phyloP scores from a whole-genome alignment of 1,140 invertebrate genomes.

The Prorops nasuta region DNA sequence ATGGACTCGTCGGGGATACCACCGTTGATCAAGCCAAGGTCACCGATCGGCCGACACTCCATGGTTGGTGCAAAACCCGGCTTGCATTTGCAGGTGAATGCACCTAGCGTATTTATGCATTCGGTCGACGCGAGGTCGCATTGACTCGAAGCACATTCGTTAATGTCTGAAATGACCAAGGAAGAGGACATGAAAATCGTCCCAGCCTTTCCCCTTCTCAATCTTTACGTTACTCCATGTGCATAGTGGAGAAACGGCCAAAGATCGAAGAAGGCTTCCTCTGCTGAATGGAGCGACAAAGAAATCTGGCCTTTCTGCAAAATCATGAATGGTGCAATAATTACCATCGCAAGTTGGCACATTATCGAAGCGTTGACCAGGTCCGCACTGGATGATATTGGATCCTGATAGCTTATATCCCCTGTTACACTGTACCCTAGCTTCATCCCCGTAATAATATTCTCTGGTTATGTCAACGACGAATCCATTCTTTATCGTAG shows the following conservation, averaged over 20 bases:
- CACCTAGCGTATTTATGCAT: constrained; percentile 87
- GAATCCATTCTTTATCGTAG: constrained; percentile 82
- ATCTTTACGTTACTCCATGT: too few relatives aligned
- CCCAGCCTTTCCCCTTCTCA: too few relatives aligned
- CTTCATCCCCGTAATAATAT: constrained; percentile 88
- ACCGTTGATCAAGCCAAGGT: constrained; percentile 84
- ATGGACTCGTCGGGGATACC: constrained; percentile 89
- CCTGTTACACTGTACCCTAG: constrained; percentile 86
- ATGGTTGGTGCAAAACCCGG: constrained; percentile 81
- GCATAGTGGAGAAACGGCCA: too few relatives aligned
- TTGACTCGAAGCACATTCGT: constrained; percentile 86
- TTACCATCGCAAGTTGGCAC: constrained; percentile 79
- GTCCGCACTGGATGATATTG: constrained; percentile 85
- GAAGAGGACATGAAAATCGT: too few relatives aligned
- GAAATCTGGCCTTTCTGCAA: too few relatives aligned
- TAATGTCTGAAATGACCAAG: constrained; percentile 72
- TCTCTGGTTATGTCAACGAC: constrained; percentile 71
- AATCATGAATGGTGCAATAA: not conserved
- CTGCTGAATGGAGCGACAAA: too few relatives aligned
- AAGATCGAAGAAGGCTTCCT: too few relatives aligned
- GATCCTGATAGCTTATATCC: constrained; percentile 83
- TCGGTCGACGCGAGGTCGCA: constrained; percentile 89
- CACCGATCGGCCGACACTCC: constrained; percentile 85
- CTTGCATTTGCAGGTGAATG: constrained; percentile 88
- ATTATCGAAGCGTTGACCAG: constrained; percentile 81